Evolutionary conservation across 2,888 invertebrate species (phyloP).

Genomic region (Eucriotettix oculatus): DNA sequence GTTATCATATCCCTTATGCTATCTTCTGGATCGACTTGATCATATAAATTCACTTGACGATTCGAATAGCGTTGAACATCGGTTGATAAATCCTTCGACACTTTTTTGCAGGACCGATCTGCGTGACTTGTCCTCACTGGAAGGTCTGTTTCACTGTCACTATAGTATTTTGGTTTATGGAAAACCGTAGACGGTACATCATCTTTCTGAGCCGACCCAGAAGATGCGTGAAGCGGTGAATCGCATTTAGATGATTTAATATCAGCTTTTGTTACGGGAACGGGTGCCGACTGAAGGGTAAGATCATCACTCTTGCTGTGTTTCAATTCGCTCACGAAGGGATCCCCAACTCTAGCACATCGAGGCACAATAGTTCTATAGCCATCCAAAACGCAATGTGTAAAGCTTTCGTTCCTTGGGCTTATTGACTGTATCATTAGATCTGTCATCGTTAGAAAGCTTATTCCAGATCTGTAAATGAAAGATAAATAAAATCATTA

Average conservation of each 20-base stretch:
- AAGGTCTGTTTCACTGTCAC: slow-evolving; percentile 17
- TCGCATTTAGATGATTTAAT: slow-evolving; percentile 25
- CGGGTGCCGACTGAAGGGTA: slow-evolving; percentile 25
- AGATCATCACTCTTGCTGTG: slow-evolving; percentile 35
- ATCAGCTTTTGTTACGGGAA: slow-evolving; percentile 19
- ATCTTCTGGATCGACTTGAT: slow-evolving; percentile 42
- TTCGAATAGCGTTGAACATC: slow-evolving; percentile 21
- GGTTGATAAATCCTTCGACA: slow-evolving; percentile 3
- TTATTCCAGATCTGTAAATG: no score
- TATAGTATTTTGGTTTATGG: slow-evolving; percentile 24
- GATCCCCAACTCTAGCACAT: slow-evolving; percentile 6
- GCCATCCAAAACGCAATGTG: slow-evolving; percentile 26
- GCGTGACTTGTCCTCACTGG: slow-evolving; percentile 1
- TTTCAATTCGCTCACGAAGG: slow-evolving; percentile 27
- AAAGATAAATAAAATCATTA: no score
- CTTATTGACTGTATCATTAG: slow-evolving; percentile 11
- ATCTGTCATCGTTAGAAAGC: slow-evolving; percentile 8
- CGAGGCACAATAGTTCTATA: slow-evolving; percentile 17
- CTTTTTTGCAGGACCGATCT: slow-evolving; percentile 6
- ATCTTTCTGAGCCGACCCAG: slow-evolving; percentile 20
- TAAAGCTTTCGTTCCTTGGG: slow-evolving; percentile 26
- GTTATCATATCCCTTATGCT: slow-evolving; percentile 43
- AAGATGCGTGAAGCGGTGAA: slow-evolving; percentile 18
- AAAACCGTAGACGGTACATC: slow-evolving; percentile 18
- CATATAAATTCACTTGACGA: slow-evolving; percentile 27